Base-by-base conservation (phyloP, 92 coral and sea anemone species). In the Phenganax subtilis region DNA sequence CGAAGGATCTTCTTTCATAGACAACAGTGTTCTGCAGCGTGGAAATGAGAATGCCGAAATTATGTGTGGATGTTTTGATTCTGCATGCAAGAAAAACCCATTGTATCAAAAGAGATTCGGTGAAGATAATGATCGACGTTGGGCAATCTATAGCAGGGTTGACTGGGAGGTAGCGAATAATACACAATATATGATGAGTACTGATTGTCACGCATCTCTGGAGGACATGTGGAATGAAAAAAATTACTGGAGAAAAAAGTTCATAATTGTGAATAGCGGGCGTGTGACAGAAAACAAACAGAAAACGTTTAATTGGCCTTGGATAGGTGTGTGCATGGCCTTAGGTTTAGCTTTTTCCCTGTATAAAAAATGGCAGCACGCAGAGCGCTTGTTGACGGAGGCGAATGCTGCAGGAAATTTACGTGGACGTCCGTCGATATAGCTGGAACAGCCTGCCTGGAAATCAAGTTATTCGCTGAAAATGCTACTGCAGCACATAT, bases 111-210 rank as follows among this genome's bases (percentile, higher is more conserved):
- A 44, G 30, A 71, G 76, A 71, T 71, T 71, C 30, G 76, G 76
- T 16, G 76, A 71, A 20, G 76, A 71, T 15, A 71, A 71, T 15
- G 76, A 71, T 53, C 76, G 76, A 17, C 76, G 76, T 10, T 71
- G 70, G 70, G 70, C 70, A 1, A 11, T 64, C 9, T 64, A 64
- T 11, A 7, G 29, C 27, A 25, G 70, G 29, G 30, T 20, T 30
- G 29, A 7, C 70, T 9, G 44, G 30, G 29, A 25, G 11, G 10
- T 0, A n/a, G 70, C 27, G 6, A 64, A 64, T 15, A 8, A 7
- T 3, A 28, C 37, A 64, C 37, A 64, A 1, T 64, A 64, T 11
- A 37, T 37, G 28, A 8, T 7, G 7, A 64, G 70, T 17, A 64
- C 17, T 17, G 70, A n/a, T 20, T 64, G 37, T 64, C 31, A 7